Evolutionary conservation across 2,888 invertebrate genomes (phyloP), one percentile per base, ranked within the genome.

Genomic region (Cheilosia vernalis): DNA sequence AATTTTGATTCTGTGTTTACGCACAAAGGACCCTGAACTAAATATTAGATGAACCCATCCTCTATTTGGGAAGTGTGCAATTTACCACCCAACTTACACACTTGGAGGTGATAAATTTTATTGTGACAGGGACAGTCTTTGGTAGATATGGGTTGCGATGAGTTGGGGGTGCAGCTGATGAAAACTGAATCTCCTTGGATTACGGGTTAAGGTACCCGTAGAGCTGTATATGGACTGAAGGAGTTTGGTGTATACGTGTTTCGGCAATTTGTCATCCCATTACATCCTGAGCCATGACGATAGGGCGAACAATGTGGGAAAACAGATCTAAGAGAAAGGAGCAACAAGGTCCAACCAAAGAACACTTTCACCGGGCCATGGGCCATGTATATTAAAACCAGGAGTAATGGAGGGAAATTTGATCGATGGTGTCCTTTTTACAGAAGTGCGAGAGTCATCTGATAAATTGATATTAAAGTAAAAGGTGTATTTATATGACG

Each of bases 331-430:
- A 21, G n/a, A 19, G 47, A 33, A 47, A 53, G 30, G 7, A 24
- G 40, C 40, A 78, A 72, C 55, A 64, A 27, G 58, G 44, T 66
- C 56, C 76, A 9, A 64, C 10, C 0, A 10, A 53, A 55, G 37
- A 58, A 33, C 55, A 40, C 74, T 51, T 67, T 66, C 33, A 42
- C 47, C 58, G 55, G 33, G 67, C 30, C 47, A 40, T 51, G 58
- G 33, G 67, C 21, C 40, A 49, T 51, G 66, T 61, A 53, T 27
- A 70, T 61, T 51, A 44, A 17, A 9, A 21, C 17, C 21, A 24
- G 27, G 64, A n/a, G 55, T 76, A 79, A 79, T 70, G 78, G 72
- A 64, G 64, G 70, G 64, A 84, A 74, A 80, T 80, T 80, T 84
- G 84, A 84, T 84, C 67, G 80, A 84, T 84, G 78, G 60, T 64